Evolutionary conservation across 1,140 invertebrate species (phyloP).

Genomic region (Vollenhovia emeryi): DNA sequence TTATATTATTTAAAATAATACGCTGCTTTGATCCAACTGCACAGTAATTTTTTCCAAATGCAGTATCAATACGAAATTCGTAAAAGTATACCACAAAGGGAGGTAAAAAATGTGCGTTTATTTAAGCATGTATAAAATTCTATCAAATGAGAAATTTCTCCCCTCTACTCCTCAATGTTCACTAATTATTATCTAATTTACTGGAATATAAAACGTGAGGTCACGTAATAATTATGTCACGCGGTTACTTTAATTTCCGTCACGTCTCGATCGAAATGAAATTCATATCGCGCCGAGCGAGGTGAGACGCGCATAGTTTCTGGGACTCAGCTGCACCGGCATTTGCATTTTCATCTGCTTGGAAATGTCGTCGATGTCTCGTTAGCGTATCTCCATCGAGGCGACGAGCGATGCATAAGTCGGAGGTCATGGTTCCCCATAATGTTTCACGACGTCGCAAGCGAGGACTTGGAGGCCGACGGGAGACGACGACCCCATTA

Average conservation of each 20-base stretch:
- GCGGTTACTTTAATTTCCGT: constrained; percentile 39
- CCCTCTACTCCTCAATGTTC: background rate
- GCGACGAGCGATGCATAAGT: constrained; percentile 37
- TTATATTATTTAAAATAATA: background rate
- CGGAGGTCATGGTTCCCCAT: constrained; percentile 25
- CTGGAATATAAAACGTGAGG: background rate
- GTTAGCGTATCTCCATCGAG: constrained; percentile 66
- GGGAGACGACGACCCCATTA: constrained; percentile 25
- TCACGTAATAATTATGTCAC: constrained; percentile 15
- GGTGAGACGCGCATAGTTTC: background rate
- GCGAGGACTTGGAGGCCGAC: background rate
- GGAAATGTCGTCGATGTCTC: constrained; percentile 69
- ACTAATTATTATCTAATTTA: background rate
- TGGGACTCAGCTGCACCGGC: background rate
- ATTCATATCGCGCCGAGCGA: constrained; percentile 35
- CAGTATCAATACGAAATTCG: background rate
- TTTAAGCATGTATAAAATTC: background rate
- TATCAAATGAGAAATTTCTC: background rate
- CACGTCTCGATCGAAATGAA: constrained; percentile 33
- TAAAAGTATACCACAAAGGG: background rate
- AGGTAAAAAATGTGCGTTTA: background rate
- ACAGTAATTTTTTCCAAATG: background rate
- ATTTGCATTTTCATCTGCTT: constrained; percentile 49
- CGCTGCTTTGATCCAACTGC: background rate
- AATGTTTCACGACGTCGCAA: constrained; percentile 1